Evolutionary conservation across 2,888 invertebrate genomes (phyloP).

Genomic region (Piscicola geometra): DNA sequence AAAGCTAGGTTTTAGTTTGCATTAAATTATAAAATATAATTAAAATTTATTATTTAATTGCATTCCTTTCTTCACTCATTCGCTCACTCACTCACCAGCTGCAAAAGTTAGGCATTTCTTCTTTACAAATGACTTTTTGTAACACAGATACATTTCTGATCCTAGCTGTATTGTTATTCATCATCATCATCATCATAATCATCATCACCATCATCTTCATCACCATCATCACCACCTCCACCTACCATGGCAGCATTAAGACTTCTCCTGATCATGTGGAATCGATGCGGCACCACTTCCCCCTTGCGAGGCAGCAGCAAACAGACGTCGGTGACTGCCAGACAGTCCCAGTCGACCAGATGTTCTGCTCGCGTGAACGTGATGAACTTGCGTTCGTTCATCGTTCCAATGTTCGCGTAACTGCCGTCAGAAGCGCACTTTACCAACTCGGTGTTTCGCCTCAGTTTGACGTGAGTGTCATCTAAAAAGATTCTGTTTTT

Average conservation of each 20-base stretch:
- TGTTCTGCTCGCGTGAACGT: constrained; percentile 28
- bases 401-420: constrained; percentile 33
- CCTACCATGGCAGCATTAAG: constrained; percentile 36
- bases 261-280: constrained; percentile 33
- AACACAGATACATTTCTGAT: constrained; percentile 34
- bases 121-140: constrained; percentile 34
- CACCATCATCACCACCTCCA: not conserved
- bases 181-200: too few species aligned
- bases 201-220: too few species aligned
- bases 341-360: constrained; percentile 28
- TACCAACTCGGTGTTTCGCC: constrained; percentile 11
- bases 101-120: constrained; percentile 33
- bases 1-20: too few species aligned
- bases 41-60: too few species aligned
- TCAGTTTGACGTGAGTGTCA: constrained; percentile 12
- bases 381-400: constrained; percentile 24
- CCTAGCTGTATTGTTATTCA: constrained; percentile 22
- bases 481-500: constrained; percentile 15
- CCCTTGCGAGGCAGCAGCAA: constrained; percentile 33
- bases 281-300: constrained; percentile 35
- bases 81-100: constrained; percentile 24
- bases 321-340: constrained; percentile 33
- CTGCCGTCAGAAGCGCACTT: constrained; percentile 25
- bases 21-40: too few species aligned
- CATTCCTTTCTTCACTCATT: too few species aligned